Evolutionary conservation across 2,888 invertebrate genomes (phyloP), one percentile per base, ranked within the genome.

Genomic region (Torymus auratus): DNA sequence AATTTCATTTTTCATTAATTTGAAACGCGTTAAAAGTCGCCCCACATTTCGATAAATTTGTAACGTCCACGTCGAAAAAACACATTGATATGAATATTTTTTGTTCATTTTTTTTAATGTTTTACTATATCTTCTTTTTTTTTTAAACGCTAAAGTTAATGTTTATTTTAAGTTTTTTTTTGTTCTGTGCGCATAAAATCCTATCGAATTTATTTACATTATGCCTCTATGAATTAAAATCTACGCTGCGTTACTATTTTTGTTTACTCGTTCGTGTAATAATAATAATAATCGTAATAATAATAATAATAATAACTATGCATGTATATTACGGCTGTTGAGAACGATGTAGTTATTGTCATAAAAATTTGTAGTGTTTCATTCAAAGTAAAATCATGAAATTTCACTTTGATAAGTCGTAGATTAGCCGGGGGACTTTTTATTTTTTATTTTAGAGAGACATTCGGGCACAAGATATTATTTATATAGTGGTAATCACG

Each of bases 151-250:
- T 78, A 65, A 71, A 50, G 41, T 41, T 41, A 41, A 41, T 41
- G 41, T 41, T 41, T 41, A 41, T 41, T 41, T 61, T 73, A 84
- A 82, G 53, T 67, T 23, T 70, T 80, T 61, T 72, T 76, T 65
- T 41, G 41, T 58, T 80, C 69, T 84, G 84, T 84, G 84, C 83
- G 82, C 83, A 83, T 82, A 83, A 83, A 76, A 80, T 77, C 11
- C 53, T 75, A 73, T 82, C 67, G 69, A 78, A 15, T 74, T 72
- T 77, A 77, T 80, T 80, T 78, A 77, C 62, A 79, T 70, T 61
- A 61, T 74, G 64, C 68, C 13, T 73, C 23, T 72, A 67, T 64
- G 15, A 72, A 71, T 11, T 50, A 72, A 72, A 69, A 53, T 60
- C 61, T 76, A 64, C 14, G 56, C 13, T 72, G 23, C 28, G 52